Percentiles rank a stretch among this genome's conserved stretches.
Evolutionary conservation across 2,797 vertebrate genomes (phyloP).

Genomic region (Eospalax fontanierii): DNA sequence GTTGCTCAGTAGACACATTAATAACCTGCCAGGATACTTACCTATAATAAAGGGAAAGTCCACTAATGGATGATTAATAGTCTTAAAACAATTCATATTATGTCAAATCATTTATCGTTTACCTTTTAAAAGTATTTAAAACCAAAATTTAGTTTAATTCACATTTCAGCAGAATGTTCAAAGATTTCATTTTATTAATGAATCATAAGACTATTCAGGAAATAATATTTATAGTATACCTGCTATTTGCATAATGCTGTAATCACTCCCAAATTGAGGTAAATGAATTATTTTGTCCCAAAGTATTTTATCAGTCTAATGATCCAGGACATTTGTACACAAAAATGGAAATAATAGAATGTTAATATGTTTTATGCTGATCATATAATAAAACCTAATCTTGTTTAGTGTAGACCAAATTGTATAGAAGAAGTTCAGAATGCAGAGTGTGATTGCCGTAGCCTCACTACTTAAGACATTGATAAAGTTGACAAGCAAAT

Average conservation of each 20-base stretch:
- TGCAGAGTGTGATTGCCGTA: neutral
- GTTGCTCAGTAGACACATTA: neutral
- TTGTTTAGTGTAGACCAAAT: neutral
- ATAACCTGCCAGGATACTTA: neutral
- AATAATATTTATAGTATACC: neutral
- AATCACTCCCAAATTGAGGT: neutral
- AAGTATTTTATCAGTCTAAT: neutral
- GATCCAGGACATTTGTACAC: neutral
- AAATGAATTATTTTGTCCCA: neutral
- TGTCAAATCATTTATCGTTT: slow-evolving; percentile 37
- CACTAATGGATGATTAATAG: neutral
- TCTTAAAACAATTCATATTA: neutral
- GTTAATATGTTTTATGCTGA: neutral
- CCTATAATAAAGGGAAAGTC: neutral
- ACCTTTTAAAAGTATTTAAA: slow-evolving; percentile 37
- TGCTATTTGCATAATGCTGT: neutral
- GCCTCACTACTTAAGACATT: neutral
- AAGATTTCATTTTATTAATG: slow-evolving; percentile 43
- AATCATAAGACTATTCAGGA: slow-evolving; percentile 24
- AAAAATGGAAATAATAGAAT: neutral
- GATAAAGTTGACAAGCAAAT: neutral
- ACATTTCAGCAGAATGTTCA: slow-evolving; percentile 19
- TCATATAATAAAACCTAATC: neutral
- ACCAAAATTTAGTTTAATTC: slow-evolving; percentile 19
- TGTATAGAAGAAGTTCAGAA: neutral